phyloP scores from a whole-genome alignment of 2,888 invertebrate genomes.

The Invenusta paracnida region DNA sequence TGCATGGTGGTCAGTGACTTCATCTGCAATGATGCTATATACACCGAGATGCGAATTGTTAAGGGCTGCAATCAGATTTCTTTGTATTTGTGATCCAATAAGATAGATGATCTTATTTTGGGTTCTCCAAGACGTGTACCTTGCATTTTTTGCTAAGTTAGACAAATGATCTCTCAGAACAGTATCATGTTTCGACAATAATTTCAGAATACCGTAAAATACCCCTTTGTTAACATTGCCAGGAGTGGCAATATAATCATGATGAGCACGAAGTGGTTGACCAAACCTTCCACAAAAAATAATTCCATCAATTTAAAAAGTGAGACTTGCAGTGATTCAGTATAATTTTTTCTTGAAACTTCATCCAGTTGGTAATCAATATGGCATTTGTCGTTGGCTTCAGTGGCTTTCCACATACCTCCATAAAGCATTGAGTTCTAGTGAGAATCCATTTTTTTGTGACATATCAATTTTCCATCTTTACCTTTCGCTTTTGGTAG shows the following conservation, averaged over 20 bases:
- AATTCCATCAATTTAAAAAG: neutral
- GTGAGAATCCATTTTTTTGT: neutral
- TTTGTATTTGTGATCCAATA: neutral
- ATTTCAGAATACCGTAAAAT: neutral
- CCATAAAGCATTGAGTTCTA: neutral
- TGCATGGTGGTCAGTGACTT: neutral
- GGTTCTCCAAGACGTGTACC: neutral
- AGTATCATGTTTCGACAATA: neutral
- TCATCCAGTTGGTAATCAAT: neutral
- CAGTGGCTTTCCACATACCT: neutral
- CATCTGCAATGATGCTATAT: neutral
- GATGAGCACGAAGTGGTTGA: neutral
- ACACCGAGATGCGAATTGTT: neutral
- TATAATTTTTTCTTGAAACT: neutral
- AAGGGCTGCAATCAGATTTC: neutral
- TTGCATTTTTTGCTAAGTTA: neutral
- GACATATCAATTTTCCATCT: neutral
- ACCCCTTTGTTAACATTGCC: neutral
- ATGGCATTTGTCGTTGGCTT: neutral
- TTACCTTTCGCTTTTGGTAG: neutral
- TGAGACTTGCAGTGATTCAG: neutral
- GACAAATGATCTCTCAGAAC: neutral
- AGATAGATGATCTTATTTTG: neutral
- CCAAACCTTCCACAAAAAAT: neutral
- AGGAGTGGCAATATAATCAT: neutral